A percentile compares a stretch with the other conserved stretches of the same genome.
Evolutionary conservation across 2,113 vertebrate species (phyloP).

Genomic region (Progne subis): DNA sequence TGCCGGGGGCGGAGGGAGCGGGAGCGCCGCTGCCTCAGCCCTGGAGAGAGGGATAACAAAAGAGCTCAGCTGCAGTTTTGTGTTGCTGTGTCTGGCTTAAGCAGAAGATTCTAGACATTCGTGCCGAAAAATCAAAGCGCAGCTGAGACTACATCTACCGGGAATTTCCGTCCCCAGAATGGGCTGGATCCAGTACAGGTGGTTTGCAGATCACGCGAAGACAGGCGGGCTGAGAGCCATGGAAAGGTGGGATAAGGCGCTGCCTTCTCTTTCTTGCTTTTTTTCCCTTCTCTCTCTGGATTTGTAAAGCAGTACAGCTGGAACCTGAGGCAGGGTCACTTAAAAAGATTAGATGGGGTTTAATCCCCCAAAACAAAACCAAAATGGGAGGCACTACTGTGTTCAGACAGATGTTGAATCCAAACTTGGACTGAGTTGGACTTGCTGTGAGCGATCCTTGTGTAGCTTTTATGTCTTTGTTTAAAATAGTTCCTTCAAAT

Average conservation of each 20-base stretch:
- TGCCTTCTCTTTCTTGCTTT: slow-evolving; percentile 15
- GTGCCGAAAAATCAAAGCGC: slow-evolving; percentile 65
- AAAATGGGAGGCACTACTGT: slow-evolving; percentile 1
- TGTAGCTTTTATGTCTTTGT: slow-evolving; percentile 71
- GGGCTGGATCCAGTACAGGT: slow-evolving; percentile 80
- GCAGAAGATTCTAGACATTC: slow-evolving; percentile 75
- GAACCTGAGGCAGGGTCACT: slow-evolving; percentile 11
- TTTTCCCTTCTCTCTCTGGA: not conserved
- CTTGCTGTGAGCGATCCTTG: slow-evolving; percentile 25
- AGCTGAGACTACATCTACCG: slow-evolving; percentile 62
- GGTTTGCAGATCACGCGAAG: slow-evolving; percentile 70
- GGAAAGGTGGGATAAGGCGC: slow-evolving; percentile 73
- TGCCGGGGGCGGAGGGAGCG: slow-evolving; percentile 63
- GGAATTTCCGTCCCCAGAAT: slow-evolving; percentile 58
- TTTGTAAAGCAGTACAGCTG: slow-evolving; percentile 30
- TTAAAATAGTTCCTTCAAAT: slow-evolving; percentile 35
- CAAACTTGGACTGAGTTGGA: slow-evolving; percentile 70
- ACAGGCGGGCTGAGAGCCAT: slow-evolving; percentile 72
- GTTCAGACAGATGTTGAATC: slow-evolving; percentile 63
- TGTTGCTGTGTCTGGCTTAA: slow-evolving; percentile 65
- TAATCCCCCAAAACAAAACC: not conserved
- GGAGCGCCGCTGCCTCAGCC: slow-evolving; percentile 74
- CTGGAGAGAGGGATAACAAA: slow-evolving; percentile 79
- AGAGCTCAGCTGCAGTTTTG: slow-evolving; percentile 80
- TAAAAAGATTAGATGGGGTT: not conserved